Evolutionary conservation across 23 tunicate species (phyloP).

Genomic region (Ascidia mentula): DNA sequence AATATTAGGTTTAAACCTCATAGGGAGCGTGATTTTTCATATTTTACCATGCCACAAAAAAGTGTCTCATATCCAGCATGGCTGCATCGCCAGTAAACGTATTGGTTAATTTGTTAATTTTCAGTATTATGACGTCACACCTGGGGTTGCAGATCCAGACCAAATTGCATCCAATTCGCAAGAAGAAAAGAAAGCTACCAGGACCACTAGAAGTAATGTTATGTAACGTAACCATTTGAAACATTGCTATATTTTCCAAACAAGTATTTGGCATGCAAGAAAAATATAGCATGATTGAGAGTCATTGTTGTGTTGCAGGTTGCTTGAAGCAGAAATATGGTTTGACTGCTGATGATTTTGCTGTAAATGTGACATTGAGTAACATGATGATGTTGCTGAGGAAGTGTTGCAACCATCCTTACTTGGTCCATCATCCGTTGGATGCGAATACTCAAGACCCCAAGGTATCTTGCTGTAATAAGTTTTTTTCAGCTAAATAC

Average conservation of each 20-base stretch:
- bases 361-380: conserved; percentile 52
- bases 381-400: conserved; percentile 90
- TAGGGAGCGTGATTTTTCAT: too few species aligned
- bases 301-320: background rate
- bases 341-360: conserved; percentile 19
- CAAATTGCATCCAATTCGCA: conserved; percentile 22
- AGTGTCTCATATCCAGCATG: too few species aligned
- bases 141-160: conserved; percentile 66
- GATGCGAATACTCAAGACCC: conserved; percentile 18
- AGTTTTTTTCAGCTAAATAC: too few species aligned
- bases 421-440: conserved; percentile 56
- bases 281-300: too few species aligned
- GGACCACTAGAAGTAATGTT: conserved; percentile 38
- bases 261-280: too few species aligned
- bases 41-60: too few species aligned
- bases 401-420: conserved; percentile 95
- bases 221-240: background rate
- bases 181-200: conserved; percentile 12
- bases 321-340: conserved; percentile 5
- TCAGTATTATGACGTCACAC: conserved; percentile 66
- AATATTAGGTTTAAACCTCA: too few species aligned
- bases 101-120: too few species aligned
- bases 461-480: conserved; percentile 2
- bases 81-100: too few species aligned
- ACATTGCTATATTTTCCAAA: background rate